Base-by-base conservation (phyloP, 2,113 vertebrate genomes). In the Spheniscus mendiculus region DNA sequence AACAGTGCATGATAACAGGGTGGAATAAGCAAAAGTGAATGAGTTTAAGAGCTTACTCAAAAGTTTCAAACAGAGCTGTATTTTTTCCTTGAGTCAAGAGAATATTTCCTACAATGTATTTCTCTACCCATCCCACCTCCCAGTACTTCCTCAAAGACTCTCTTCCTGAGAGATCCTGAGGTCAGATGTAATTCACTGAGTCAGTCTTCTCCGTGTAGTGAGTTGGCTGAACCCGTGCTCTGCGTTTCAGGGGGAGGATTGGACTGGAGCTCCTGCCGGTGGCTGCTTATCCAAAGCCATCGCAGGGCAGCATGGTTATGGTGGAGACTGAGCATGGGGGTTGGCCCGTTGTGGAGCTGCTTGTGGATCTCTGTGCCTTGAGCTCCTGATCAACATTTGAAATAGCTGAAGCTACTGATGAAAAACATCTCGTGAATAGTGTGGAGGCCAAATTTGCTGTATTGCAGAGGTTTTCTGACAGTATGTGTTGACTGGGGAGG, bases 221-320 rank as follows among this genome's bases (percentile, higher is more conserved):
- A 63, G 20, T 8, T 42, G 30, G 26, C 53, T 73, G 49, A 53
- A 53, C 10, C 47, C 5, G 0, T 6, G 10, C 55, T 34, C 30
- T 45, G 63, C 8, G 2, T 44, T 66, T 70, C 6, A 20, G 11
- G 26, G 69, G 4, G 13, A 23, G 77, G 36, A 9, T 0, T 32
- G 44, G 15, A 15, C 12, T 21, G 20, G 20, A 15, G 53, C 44
- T 53, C 45, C 66, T 2, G 0, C 15, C 5, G 5, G 11, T 15
- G 6, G 1, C 32, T 32, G 32, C 0, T 0, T 50, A 70, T 40
- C 87, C 53, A 9, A 18, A 38, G 53, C 34, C 30, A 7, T 36
- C 1, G 2, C 69, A 9, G 49, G 61, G 32, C 52, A 71, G 32
- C 0, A 0, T 1, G 5, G 27, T 29, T 47, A 1, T 20, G 16